Conservation (phyloP, 2,113 vertebrate species). For the Neogale vison region DNA sequence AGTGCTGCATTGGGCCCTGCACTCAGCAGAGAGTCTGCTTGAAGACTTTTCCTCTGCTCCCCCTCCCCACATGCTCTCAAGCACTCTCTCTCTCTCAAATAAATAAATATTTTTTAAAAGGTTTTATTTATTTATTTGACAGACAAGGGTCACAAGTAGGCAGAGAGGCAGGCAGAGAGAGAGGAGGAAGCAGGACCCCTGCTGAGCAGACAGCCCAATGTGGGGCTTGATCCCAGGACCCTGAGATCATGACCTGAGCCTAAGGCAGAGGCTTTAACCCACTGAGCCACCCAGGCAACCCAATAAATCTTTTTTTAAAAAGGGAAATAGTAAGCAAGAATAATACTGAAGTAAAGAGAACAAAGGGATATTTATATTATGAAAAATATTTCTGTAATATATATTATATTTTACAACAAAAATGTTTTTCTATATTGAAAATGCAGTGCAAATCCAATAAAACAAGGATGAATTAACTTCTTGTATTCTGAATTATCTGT, state of each 20-base stretch:
- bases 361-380: background rate
- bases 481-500: background rate
- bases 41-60: background rate
- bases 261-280: too few species aligned
- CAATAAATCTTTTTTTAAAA: background rate
- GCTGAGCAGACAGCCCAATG: too few species aligned
- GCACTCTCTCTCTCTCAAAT: background rate
- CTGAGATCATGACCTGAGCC: too few species aligned
- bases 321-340: background rate
- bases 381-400: background rate
- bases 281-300: too few species aligned
- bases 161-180: too few species aligned
- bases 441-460: background rate
- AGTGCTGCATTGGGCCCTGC: background rate
- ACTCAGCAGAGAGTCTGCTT: background rate
- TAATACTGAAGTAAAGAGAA: background rate
- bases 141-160: too few species aligned
- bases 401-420: background rate
- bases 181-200: too few species aligned
- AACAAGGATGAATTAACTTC: background rate
- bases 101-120: background rate
- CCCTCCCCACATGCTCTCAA: background rate
- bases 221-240: too few species aligned
- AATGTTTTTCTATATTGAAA: background rate
- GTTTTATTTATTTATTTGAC: too few species aligned